Evolutionary conservation across 2,113 vertebrate species (phyloP), one percentile per base, ranked within the genome.

Genomic region (Rhombomys opimus): DNA sequence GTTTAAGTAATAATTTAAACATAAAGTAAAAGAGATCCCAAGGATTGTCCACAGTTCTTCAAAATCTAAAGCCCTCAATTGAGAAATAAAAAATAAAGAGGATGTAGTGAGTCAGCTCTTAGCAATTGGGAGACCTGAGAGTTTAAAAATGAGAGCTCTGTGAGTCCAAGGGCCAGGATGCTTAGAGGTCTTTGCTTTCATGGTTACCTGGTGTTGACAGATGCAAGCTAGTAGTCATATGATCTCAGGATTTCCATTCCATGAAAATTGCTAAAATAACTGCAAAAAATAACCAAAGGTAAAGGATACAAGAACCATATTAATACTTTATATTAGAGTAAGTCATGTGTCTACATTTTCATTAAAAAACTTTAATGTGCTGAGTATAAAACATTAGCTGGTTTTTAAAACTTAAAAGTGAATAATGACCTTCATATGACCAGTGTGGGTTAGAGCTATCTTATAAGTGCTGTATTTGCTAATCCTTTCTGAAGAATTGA

Each of bases 281-380:
- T 91, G 18, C 27, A 90, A 67, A 75, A 85, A 92, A 90, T 96
- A 89, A 68, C 25, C 32, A 92, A 78, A 59, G 89, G 41, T 76
- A 87, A 86, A 85, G 46, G 73, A 38, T 76, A 35, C 20, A 23
- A 35, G 30, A 35, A 82, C 13, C 61, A 73, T 52, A 84, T 22
- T 73, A n/a, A 20, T 91, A 68, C 18, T 88, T 20, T 93, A 32
- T 92, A 67, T 88, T 93, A 89, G 92, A 72, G 93, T 87, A 96
- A 92, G 23, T 85, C n/a, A 82, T 95, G 18, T 65, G 73, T 91
- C 57, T 85, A n/a, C 35, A 70, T 84, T 91, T 94, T 73, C 25
- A 82, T 87, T 80, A 92, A 63, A 25, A 63, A 27, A 17, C 61
- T 84, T 61, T 84, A 59, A 94, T 41, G 63, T 35, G n/a, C 46